Evolutionary conservation across 2,888 invertebrate genomes (phyloP), one percentile per base, ranked within the genome.

Genomic region (Phytoseiulus persimilis): DNA sequence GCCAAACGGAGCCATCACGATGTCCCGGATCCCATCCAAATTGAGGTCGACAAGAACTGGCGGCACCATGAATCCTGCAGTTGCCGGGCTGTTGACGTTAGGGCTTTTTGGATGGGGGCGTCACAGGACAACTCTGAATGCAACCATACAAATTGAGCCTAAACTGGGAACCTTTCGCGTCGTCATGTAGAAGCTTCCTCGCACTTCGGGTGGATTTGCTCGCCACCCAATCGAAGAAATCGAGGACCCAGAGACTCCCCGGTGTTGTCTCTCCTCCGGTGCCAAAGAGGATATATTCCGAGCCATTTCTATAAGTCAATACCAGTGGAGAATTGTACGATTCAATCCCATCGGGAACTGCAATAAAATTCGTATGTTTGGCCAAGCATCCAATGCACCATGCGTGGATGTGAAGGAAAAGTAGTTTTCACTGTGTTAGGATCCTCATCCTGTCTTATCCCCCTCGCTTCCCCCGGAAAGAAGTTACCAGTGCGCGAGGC

Each of bases 271-370:
- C 95, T 1, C 95, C 95, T 0, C 95, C 96, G 0, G 96, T 96
- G 28, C 95, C 95, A 91, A 95, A 94, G 90, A 96, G 92, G 83
- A 96, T 94, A 90, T 94, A 92, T 91, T 94, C 94, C 83, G 92
- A 94, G n/a, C 91, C 95, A 92, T 95, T 94, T 46, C 94, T 93
- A 91, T 94, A 93, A 0, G 94, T 93, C 9, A 95, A 91, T 32
- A 95, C 92, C 92, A 95, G 95, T 0, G 96, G 95, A 33, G 95
- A 95, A 91, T 95, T 95, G 92, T 95, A 96, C 32, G 95, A 94
- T 92, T 96, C 95, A 90, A 94, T 94, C 32, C 94, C 93, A 91
- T 95, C 94, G 0, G 95, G 95, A 65, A 95, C 95, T 83, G 87
- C 9, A 87, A 31, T 28, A 2, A 83, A 83, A 83, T n/a, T 83